Percentiles rank a stretch among this genome's conserved stretches.
Conservation (phyloP, 2,113 vertebrate genomes). For the Indicator maculatus region DNA sequence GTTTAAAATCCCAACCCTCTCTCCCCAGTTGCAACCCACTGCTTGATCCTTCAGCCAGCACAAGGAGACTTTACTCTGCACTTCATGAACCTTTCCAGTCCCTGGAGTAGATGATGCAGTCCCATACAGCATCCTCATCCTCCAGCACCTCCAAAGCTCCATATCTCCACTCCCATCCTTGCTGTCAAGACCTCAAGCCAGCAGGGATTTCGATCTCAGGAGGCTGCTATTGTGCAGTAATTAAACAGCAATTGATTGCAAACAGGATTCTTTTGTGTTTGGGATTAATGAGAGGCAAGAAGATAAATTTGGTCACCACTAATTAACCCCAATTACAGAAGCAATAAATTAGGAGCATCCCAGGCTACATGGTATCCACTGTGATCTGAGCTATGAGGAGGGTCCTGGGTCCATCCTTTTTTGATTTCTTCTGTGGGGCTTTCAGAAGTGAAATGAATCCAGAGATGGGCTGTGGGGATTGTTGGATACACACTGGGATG, state of each 20-base stretch:
- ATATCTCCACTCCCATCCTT: background rate
- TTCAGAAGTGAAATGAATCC: background rate
- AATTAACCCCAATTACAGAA: constrained; percentile 76
- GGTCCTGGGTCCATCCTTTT: background rate
- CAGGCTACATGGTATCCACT: background rate
- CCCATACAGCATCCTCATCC: background rate
- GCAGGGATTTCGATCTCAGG: constrained; percentile 46
- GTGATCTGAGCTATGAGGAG: background rate
- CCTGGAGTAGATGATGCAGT: rapidly evolving
- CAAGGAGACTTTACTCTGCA: background rate
- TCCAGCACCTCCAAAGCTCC: background rate
- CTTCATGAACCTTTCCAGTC: background rate
- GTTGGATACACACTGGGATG: background rate
- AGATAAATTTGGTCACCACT: constrained; percentile 73
- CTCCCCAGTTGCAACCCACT: background rate
- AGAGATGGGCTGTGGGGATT: background rate
- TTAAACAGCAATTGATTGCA: constrained; percentile 73
- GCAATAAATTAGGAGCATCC: constrained; percentile 54
- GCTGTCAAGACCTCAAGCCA: background rate
- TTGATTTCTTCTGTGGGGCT: background rate
- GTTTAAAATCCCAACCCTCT: background rate
- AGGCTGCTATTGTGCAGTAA: constrained; percentile 62
- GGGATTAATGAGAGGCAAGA: constrained; percentile 64
- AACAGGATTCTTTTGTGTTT: constrained; percentile 69
- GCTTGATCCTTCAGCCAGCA: background rate